Percentiles rank a stretch among this genome's conserved stretches.
phyloP scores from a whole-genome alignment of 2,888 invertebrate species.

The Artemia sinica region DNA sequence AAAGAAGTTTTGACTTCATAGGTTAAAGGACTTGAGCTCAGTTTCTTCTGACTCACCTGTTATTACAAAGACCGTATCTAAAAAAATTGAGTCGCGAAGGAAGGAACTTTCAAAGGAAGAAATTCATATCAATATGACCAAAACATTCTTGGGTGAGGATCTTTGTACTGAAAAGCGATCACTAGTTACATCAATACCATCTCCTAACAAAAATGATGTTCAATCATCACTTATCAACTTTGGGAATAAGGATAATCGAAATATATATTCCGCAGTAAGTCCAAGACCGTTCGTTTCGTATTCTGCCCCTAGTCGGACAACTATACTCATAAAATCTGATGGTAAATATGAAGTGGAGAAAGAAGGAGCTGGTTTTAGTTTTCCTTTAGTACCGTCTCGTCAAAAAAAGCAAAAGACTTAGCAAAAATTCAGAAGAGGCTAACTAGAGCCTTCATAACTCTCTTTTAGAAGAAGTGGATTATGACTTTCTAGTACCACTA shows the following conservation, averaged over 20 bases:
- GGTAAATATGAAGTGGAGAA: slow-evolving; percentile 12
- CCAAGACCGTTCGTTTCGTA: not conserved
- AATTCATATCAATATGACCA: too few relatives aligned
- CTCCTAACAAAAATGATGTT: not conserved
- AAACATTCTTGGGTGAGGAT: too few relatives aligned
- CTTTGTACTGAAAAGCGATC: not conserved
- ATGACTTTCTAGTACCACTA: too few relatives aligned
- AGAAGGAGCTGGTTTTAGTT: not conserved
- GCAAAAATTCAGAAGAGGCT: too few relatives aligned
- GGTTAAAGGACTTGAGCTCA: too few relatives aligned
- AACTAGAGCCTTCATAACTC: too few relatives aligned
- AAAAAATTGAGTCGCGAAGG: too few relatives aligned
- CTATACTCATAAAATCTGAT: not conserved
- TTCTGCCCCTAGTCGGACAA: not conserved
- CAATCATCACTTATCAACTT: not conserved
- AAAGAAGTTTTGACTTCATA: too few relatives aligned
- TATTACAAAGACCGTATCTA: too few relatives aligned
- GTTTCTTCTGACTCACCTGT: too few relatives aligned
- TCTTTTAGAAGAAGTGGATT: too few relatives aligned
- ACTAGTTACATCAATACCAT: not conserved
- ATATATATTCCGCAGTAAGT: slow-evolving; percentile 2
- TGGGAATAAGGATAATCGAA: slow-evolving; percentile 2
- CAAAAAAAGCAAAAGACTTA: slow-evolving; percentile 9
- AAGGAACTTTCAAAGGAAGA: too few relatives aligned
- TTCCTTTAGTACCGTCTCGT: not conserved